Conservation (phyloP, 30 jellyfish, hydroid and myxozoan species). For the Aurelia sp. region DNA sequence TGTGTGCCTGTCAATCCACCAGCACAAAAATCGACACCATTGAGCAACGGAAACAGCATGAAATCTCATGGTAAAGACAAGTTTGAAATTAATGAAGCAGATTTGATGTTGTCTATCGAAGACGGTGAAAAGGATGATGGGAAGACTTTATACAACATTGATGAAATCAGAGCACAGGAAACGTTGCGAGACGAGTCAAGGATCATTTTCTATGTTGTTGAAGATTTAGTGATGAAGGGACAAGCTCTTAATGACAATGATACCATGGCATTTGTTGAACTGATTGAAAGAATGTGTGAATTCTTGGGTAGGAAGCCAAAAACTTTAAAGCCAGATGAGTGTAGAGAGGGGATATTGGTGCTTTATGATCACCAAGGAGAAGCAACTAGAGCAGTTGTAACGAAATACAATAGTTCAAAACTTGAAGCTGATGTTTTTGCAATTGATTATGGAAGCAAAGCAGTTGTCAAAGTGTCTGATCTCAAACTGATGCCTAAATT, state of each 20-base stretch:
- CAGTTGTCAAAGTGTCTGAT: constrained; percentile 18
- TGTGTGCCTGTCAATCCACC: constrained; percentile 30
- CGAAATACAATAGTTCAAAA: not conserved
- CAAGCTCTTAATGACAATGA: constrained; percentile 47
- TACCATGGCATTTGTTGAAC: constrained; percentile 22
- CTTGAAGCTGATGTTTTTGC: constrained; percentile 41
- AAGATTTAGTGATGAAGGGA: constrained; percentile 49
- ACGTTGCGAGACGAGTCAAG: not conserved
- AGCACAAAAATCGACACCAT: not conserved
- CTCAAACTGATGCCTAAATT: constrained; percentile 45
- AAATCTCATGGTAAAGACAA: not conserved
- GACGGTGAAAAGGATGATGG: constrained; percentile 4
- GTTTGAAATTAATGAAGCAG: constrained; percentile 8
- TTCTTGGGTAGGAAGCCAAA: not conserved
- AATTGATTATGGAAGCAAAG: constrained; percentile 67
- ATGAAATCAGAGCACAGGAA: constrained; percentile 38
- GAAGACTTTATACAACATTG: not conserved
- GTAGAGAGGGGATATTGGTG: constrained; percentile 65
- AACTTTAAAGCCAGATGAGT: not conserved
- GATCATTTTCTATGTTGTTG: constrained; percentile 47
- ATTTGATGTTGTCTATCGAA: constrained; percentile 32
- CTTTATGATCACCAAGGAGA: constrained; percentile 49
- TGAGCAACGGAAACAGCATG: constrained; percentile 5
- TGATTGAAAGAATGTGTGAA: constrained; percentile 36
- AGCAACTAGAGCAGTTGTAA: constrained; percentile 52